Percentiles rank a stretch among this genome's conserved stretches.
phyloP scores from a whole-genome alignment of 2,888 invertebrate species.

The Aleiodes alternator region DNA sequence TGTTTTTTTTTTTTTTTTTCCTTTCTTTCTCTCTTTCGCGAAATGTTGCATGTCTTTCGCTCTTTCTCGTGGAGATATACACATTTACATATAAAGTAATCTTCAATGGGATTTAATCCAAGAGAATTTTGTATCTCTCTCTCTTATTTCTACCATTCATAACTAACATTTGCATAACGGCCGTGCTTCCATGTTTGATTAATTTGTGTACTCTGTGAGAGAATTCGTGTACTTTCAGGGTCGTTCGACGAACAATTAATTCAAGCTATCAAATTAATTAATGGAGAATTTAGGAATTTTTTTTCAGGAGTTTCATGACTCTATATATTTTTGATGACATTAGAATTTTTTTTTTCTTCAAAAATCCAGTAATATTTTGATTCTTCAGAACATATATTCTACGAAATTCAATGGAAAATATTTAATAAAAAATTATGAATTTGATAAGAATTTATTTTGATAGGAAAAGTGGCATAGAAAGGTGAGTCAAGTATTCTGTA shows the following conservation, averaged over 20 bases:
- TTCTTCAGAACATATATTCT: too few relatives aligned
- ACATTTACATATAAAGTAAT: conserved; percentile 3
- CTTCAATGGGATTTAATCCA: conserved; percentile 16
- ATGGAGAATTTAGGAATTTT: too few relatives aligned
- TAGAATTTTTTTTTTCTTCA: too few relatives aligned
- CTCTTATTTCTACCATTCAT: conserved; percentile 47
- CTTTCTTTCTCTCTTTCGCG: background rate
- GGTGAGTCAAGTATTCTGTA: too few relatives aligned
- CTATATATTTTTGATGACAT: too few relatives aligned
- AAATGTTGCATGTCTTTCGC: too few relatives aligned
- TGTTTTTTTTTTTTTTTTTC: background rate
- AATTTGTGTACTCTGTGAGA: conserved; percentile 26
- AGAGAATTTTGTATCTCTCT: background rate
- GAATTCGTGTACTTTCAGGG: conserved; percentile 11
- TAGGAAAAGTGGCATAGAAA: too few relatives aligned
- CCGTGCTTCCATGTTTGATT: conserved; percentile 37
- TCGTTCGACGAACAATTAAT: background rate
- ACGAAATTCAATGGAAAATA: too few relatives aligned
- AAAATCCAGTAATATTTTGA: too few relatives aligned
- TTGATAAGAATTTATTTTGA: too few relatives aligned
- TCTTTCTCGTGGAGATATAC: background rate
- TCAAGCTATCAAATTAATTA: background rate
- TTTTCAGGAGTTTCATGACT: too few relatives aligned
- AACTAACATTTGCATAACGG: conserved; percentile 54
- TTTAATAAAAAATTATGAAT: too few relatives aligned